Base-by-base conservation (phyloP, 2,113 vertebrate genomes). In the Nycticryphes semicollaris region DNA sequence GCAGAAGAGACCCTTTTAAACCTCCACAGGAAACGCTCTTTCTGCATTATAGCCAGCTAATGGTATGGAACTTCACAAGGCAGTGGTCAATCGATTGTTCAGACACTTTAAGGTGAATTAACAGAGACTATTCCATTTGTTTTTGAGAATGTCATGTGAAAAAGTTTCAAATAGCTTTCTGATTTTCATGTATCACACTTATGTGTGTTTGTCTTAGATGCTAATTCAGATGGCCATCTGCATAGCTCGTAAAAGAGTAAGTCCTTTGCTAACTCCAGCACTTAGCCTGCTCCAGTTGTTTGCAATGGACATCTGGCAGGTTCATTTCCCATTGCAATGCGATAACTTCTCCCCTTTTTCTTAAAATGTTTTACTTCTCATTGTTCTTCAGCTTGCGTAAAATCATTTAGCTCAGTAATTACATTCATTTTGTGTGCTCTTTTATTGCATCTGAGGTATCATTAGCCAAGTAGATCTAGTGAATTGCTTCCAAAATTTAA, bases 211-310 rank as follows among this genome's bases (percentile, higher is more conserved):
- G 60, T 83, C 69, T 66, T 47, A 10, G 16, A 3, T 51, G 66
- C 20, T 56, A 27, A 31, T 83, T 67, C 60, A 83, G 10, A 19
- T 53, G 59, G 51, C 23, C 12, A 27, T 33, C 37, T 54, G 31
- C 11, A 10, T 4, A 74, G 23, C 33, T 43, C 9, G 20, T 31
- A 47, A 56, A 89, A 79, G 6, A 67, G 10, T 33, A 59, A 79
- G n/a, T 25, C 35, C 12, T 60, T 74, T 81, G 12, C 10, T 15
- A 48, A 39, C 39, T 69, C 25, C 35, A 90, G 30, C 21, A 43
- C 24, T 79, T 57, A 47, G 3, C 13, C 11, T 0, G 0, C 12
- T 87, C 30, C 24, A 37, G 30, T 9, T 4, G 3, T 37, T 87
- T 3, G 0, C 54, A 51, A 6, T 35, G 23, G 54, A 59, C 9